These are phyloP conservation scores for Diorhabda carinulata DNA, from an alignment of 1,140 invertebrate species.

Conservation along the genomic window DNA sequence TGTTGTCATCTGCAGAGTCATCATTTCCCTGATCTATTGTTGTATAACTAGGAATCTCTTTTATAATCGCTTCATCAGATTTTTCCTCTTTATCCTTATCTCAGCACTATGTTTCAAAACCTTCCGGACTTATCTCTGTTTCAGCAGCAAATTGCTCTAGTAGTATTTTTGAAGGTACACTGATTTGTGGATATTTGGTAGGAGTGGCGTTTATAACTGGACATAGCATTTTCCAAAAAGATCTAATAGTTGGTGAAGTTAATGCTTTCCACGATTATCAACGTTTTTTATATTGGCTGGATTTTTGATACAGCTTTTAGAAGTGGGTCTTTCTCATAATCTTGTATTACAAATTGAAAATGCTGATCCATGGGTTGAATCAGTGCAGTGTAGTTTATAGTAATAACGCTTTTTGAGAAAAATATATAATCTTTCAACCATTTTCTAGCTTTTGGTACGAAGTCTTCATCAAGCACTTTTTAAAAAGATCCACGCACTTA, in stretches of 20 bases:
- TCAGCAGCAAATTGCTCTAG: too few relatives aligned
- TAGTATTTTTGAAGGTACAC: too few relatives aligned
- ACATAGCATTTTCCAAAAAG: conserved; percentile 42
- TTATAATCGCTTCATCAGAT: conserved; percentile 25
- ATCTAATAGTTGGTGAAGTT: conserved; percentile 41
- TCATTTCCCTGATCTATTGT: conserved; percentile 30
- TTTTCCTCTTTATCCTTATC: conserved; percentile 26
- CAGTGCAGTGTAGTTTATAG: conserved; percentile 14
- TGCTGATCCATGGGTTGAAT: too few relatives aligned
- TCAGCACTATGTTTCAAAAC: conserved; percentile 26
- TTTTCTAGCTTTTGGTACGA: conserved; percentile 43
- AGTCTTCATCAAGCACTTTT: conserved; percentile 44
- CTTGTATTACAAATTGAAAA: too few relatives aligned
- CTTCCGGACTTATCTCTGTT: conserved; percentile 19
- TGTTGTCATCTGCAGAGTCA: conserved; percentile 34
- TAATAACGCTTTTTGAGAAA: conserved; percentile 43
- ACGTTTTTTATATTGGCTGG: conserved; percentile 38
- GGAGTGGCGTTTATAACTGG: conserved; percentile 38
- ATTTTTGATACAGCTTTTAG: conserved; percentile 33
- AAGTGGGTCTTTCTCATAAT: conserved; percentile 9
- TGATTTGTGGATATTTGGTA: conserved; percentile 24
- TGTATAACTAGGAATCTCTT: conserved; percentile 1
- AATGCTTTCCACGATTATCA: conserved; percentile 40
- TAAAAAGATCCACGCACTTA: conserved; percentile 46
- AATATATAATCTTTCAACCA: conserved; percentile 5